These are phyloP conservation scores for Cephus rjabovi DNA, from an alignment of 2,888 invertebrate species.

Conservation along the genomic window DNA sequence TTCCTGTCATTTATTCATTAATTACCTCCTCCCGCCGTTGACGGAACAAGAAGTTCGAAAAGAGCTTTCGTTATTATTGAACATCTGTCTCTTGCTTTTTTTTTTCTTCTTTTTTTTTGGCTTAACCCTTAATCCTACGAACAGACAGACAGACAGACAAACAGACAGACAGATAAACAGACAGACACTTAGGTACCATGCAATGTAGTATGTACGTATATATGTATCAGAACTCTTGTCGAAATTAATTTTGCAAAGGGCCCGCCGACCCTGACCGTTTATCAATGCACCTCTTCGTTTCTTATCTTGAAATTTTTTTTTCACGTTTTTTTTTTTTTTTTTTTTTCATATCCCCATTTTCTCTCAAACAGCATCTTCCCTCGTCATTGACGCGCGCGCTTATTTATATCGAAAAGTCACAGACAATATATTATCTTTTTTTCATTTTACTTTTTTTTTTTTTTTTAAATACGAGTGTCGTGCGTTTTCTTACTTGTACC, in stretches of 20 bases:
- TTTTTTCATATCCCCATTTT: not conserved
- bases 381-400: not conserved
- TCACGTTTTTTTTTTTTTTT: no score
- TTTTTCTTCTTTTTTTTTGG: not conserved
- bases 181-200: slow-evolving; percentile 48
- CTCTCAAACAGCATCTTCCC: not conserved
- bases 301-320: not conserved
- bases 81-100: not conserved
- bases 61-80: not conserved
- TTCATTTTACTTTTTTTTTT: slow-evolving; percentile 4
- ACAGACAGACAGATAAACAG: slow-evolving; percentile 28
- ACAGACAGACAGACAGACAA: slow-evolving; percentile 7
- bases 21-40: not conserved
- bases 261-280: not conserved
- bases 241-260: slow-evolving; percentile 4
- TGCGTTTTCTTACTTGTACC: slow-evolving; percentile 47
- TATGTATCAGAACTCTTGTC: slow-evolving; percentile 25
- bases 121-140: slow-evolving; percentile 3
- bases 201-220: slow-evolving; percentile 31
- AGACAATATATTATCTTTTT: slow-evolving; percentile 47
- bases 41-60: not conserved
- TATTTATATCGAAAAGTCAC: slow-evolving; percentile 52
- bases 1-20: not conserved
- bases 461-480: slow-evolving; percentile 31
- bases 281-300: not conserved